A percentile compares a stretch with the other conserved stretches of the same genome.
phyloP scores from a whole-genome alignment of 2,113 vertebrate genomes.

The Micronycteris hirsuta region DNA sequence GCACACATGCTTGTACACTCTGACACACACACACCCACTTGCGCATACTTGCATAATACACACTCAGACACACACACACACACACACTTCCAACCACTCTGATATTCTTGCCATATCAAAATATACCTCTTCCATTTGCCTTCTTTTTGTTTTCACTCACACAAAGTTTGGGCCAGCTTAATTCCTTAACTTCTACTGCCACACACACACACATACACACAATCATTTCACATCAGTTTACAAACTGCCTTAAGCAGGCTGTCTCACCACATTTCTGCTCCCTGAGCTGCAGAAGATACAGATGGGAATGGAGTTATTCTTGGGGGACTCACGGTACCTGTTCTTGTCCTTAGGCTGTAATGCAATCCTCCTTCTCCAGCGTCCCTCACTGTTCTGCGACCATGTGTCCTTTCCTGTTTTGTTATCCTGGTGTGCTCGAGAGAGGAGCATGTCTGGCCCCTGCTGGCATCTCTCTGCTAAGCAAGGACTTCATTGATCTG shows the following conservation, averaged over 20 bases:
- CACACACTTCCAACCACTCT: not conserved
- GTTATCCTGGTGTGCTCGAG: not conserved
- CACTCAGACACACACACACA: no score
- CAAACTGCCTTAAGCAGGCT: not conserved
- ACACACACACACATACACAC: not conserved
- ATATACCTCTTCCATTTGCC: not conserved
- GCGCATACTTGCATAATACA: no score
- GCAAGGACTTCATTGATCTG: not conserved
- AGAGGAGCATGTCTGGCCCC: not conserved
- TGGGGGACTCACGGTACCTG: fast-evolving
- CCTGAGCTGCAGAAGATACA: not conserved
- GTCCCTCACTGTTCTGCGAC: not conserved
- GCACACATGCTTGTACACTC: fast-evolving
- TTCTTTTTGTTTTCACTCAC: not conserved
- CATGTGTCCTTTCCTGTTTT: no score
- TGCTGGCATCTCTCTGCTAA: not conserved
- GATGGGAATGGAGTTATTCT: not conserved
- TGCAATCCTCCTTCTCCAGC: not conserved
- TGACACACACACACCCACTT: not conserved
- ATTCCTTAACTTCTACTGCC: not conserved
- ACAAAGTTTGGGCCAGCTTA: not conserved
- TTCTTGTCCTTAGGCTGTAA: not conserved
- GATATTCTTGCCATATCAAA: not conserved
- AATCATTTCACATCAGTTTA: not conserved
- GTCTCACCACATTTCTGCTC: not conserved